phyloP scores from a whole-genome alignment of 2,113 vertebrate species.

The Porphyrio hochstetteri region DNA sequence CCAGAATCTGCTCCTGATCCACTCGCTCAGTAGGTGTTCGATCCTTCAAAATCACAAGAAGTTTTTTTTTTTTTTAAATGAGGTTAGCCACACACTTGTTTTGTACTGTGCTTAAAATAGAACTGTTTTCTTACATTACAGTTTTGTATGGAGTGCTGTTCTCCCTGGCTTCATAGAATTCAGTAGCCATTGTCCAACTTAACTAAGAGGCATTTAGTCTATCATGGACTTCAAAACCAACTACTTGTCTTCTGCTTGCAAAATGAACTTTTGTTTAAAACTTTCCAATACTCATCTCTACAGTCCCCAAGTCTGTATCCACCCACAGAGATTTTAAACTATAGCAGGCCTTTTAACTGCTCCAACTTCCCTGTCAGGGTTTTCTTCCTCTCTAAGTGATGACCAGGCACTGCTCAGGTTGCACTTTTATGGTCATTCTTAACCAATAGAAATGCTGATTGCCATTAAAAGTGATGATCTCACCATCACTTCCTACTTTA shows the following conservation, averaged over 20 bases:
- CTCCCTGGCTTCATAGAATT: not conserved
- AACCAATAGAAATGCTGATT: not conserved
- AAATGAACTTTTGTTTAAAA: not conserved
- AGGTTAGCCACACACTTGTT: not conserved
- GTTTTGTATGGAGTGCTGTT: not conserved
- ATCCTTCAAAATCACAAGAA: not conserved
- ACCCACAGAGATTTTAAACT: not conserved
- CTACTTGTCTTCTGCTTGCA: not conserved
- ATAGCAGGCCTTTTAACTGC: not conserved
- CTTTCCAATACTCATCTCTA: not conserved
- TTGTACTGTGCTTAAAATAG: not conserved
- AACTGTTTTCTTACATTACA: not conserved
- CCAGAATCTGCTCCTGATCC: not conserved
- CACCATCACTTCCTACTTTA: not conserved
- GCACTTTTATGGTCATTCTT: not conserved
- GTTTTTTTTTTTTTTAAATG: not conserved
- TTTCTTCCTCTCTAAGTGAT: not conserved
- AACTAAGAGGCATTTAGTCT: not conserved
- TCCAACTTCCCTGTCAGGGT: not conserved
- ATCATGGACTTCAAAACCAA: not conserved
- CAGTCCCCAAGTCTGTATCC: not conserved
- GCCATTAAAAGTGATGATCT: not conserved
- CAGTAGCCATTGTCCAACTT: not conserved
- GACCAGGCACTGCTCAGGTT: not conserved
- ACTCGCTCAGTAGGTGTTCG: not conserved